These are phyloP conservation scores for Ooceraea biroi DNA, from an alignment of 1,140 invertebrate species.

Conservation along the genomic window DNA sequence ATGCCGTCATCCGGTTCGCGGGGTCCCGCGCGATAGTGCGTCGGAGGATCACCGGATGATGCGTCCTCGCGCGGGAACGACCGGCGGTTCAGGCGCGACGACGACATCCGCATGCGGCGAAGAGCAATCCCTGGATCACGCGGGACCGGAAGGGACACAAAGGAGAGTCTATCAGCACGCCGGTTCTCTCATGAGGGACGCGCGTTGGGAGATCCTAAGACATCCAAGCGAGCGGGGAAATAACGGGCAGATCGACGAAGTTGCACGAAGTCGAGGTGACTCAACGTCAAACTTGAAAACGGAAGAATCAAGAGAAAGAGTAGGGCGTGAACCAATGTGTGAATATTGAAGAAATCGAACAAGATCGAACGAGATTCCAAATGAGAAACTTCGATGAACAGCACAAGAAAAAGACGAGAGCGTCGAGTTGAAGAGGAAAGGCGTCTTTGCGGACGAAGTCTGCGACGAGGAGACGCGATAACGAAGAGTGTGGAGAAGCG, in stretches of 20 bases:
- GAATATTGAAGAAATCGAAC: no score
- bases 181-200: conserved; percentile 18
- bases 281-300: not conserved
- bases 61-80: conserved; percentile 56
- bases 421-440: not conserved
- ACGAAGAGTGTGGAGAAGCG: not conserved
- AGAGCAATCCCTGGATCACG: not conserved
- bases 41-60: conserved; percentile 17
- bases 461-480: not conserved
- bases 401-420: not conserved
- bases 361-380: no score
- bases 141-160: not conserved
- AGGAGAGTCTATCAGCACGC: conserved; percentile 33
- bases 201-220: not conserved
- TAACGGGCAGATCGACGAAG: no score
- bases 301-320: no score
- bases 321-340: no score
- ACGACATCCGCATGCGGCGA: conserved; percentile 27
- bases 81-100: conserved; percentile 3
- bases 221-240: not conserved
- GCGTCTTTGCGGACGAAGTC: conserved; percentile 7
- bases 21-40: conserved; percentile 41
- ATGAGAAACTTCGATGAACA: not conserved
- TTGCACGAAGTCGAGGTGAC: not conserved
- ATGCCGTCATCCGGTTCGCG: conserved; percentile 63